Evolutionary conservation across 2,888 invertebrate genomes (phyloP).

Genomic region (Thera britannica): DNA sequence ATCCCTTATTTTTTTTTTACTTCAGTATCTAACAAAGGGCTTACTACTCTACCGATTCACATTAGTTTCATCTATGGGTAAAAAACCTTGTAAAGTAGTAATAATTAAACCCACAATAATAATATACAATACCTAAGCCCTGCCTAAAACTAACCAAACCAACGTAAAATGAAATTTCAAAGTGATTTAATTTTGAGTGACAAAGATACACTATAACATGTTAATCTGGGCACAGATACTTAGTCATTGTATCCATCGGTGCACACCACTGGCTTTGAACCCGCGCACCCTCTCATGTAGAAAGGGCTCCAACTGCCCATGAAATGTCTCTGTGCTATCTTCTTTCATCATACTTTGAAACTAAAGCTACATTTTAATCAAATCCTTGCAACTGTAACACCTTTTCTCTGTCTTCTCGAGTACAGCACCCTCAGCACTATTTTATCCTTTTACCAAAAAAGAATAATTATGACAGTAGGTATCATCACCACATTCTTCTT

Average conservation of each 20-base stretch:
- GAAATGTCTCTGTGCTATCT: constrained; percentile 7
- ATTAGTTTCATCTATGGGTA: no score
- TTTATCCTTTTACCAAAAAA: neutral
- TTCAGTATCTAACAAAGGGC: no score
- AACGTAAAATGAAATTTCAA: neutral
- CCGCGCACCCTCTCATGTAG: constrained; percentile 11
- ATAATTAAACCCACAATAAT: no score
- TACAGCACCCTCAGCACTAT: neutral
- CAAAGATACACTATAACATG: neutral
- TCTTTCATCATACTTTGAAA: constrained; percentile 19
- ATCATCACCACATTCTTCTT: no score
- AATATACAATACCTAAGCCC: neutral
- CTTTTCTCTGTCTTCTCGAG: constrained; percentile 9
- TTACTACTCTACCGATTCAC: no score
- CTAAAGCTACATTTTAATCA: constrained; percentile 24
- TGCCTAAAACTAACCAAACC: neutral
- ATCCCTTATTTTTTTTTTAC: no score
- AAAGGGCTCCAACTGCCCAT: constrained; percentile 16
- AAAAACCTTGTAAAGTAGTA: no score
- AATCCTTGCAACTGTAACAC: constrained; percentile 18
- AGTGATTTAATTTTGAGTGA: neutral
- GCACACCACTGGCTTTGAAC: constrained; percentile 19
- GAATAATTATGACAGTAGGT: neutral
- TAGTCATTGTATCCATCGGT: constrained; percentile 6
- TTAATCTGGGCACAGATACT: neutral